A percentile compares a stretch with the other conserved stretches of the same genome.
These are phyloP conservation scores for Abscondita cerata DNA, from an alignment of 2,888 invertebrate species.

Conservation along the genomic window DNA sequence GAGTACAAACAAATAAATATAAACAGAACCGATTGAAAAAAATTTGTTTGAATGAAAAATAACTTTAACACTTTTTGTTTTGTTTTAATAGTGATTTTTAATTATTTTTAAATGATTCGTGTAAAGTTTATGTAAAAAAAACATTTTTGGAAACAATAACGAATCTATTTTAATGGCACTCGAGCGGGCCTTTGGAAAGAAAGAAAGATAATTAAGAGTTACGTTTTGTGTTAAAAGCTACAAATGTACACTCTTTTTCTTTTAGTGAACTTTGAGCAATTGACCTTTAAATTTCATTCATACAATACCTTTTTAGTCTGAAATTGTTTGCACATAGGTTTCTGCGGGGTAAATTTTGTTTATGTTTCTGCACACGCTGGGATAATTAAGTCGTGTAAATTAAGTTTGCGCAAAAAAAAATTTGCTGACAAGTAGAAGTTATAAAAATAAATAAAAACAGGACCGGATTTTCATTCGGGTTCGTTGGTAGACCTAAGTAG, in stretches of 20 bases:
- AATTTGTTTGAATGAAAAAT: too few species aligned
- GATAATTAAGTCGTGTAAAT: not conserved
- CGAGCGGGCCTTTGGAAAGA: not conserved
- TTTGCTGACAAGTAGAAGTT: not conserved
- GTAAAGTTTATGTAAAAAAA: too few species aligned
- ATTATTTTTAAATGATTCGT: too few species aligned
- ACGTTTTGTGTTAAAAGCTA: conserved; percentile 6
- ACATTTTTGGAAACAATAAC: not conserved
- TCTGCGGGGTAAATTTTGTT: too few species aligned
- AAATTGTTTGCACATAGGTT: too few species aligned
- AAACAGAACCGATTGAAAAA: too few species aligned
- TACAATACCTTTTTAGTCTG: not conserved
- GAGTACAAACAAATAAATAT: too few species aligned
- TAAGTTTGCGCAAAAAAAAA: not conserved
- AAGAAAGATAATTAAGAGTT: not conserved
- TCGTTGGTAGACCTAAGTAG: conserved; percentile 26
- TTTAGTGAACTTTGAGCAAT: not conserved
- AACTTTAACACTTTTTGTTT: too few species aligned
- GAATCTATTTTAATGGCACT: not conserved
- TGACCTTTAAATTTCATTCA: not conserved
- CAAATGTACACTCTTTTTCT: not conserved
- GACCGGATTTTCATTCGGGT: conserved; percentile 19
- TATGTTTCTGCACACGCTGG: not conserved
- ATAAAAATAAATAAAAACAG: conserved; percentile 8
- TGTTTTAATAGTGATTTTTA: too few species aligned